Evolutionary conservation across 2,888 invertebrate genomes (phyloP).

Genomic region (Orchesella flavescens): DNA sequence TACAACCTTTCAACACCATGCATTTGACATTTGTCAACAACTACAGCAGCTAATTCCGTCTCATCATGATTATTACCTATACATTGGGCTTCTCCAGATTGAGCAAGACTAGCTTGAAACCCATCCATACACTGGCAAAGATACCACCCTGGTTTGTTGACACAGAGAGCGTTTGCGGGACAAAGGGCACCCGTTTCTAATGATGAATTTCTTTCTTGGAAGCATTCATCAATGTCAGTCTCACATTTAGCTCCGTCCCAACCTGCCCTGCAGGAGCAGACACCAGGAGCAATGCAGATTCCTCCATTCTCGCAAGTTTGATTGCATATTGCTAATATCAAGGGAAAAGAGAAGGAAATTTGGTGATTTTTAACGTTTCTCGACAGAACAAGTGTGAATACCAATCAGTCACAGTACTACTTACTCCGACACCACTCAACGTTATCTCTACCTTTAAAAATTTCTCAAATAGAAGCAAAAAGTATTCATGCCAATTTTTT

Average conservation of each 20-base stretch:
- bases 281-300: constrained; percentile 83
- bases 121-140: constrained; percentile 89
- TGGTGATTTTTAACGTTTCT: no score
- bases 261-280: constrained; percentile 86
- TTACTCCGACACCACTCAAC: no score
- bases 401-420: no score
- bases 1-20: background rate
- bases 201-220: constrained; percentile 76
- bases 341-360: constrained; percentile 72
- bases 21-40: background rate
- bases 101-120: constrained; percentile 76
- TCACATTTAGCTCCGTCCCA: constrained; percentile 89
- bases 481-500: background rate
- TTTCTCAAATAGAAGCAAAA: no score
- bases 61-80: constrained; percentile 64
- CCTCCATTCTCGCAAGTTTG: constrained; percentile 90
- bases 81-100: constrained; percentile 71
- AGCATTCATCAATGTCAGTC: constrained; percentile 89
- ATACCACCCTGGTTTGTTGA: constrained; percentile 92
- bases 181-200: constrained; percentile 75
- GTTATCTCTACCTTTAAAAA: no score
- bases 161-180: constrained; percentile 84
- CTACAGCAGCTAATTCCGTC: background rate
- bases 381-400: no score
- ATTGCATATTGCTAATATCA: constrained; percentile 82